A percentile compares a stretch with the other conserved stretches of the same genome.
Conservation (phyloP, 1,140 invertebrate genomes). For the Melanaphis sacchari region DNA sequence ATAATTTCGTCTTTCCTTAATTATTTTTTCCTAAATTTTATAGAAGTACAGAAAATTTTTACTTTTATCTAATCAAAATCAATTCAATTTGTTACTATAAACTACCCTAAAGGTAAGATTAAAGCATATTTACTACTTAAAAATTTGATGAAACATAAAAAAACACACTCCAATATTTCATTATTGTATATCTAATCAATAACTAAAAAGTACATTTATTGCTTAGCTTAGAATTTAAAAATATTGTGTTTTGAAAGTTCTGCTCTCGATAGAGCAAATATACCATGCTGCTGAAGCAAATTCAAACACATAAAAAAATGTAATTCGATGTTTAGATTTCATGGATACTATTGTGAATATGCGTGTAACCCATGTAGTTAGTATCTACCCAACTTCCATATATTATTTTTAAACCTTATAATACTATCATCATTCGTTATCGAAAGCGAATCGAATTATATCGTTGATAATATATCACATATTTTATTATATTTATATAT, state of each 20-base stretch:
- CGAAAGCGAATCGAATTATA: constrained; percentile 17
- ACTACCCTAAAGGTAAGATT: too few relatives aligned
- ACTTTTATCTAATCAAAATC: too few relatives aligned
- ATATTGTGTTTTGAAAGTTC: background rate
- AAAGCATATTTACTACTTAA: too few relatives aligned
- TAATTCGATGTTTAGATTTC: background rate
- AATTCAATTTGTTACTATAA: too few relatives aligned
- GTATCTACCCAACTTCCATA: background rate
- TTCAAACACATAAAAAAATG: background rate
- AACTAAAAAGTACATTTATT: too few relatives aligned
- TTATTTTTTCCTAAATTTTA: too few relatives aligned
- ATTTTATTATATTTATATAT: background rate
- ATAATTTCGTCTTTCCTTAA: too few relatives aligned
- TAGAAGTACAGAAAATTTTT: too few relatives aligned
- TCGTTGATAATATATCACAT: background rate
- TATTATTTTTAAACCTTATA: background rate
- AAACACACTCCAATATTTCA: too few relatives aligned
- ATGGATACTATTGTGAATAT: background rate
- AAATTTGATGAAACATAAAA: too few relatives aligned
- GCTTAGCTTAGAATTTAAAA: background rate
- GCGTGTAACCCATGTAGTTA: background rate
- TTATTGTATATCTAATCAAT: too few relatives aligned
- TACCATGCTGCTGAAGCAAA: background rate
- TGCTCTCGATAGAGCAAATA: background rate
- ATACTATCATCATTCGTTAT: background rate